Conservation (phyloP, 2,888 invertebrate species). For the Macroteleia sp. region DNA sequence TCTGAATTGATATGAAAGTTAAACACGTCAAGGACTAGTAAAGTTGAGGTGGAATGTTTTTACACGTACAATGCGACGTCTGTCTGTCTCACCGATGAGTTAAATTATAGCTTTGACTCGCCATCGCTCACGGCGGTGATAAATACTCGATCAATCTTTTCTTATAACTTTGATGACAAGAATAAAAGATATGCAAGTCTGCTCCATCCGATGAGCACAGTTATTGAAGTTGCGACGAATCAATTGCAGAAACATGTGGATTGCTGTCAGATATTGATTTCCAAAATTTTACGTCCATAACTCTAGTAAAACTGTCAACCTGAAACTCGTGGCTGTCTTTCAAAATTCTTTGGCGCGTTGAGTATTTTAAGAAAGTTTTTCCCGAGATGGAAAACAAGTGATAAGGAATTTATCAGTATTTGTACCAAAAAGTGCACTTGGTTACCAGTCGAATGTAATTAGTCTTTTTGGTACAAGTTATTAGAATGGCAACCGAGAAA, state of each 20-base stretch:
- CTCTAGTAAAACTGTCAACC: background rate
- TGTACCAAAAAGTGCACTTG: slow-evolving; percentile 25
- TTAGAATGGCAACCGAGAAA: slow-evolving; percentile 15
- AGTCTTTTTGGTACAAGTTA: slow-evolving; percentile 36
- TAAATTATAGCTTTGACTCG: slow-evolving; percentile 62
- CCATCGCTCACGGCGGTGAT: slow-evolving; percentile 66
- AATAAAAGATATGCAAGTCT: slow-evolving; percentile 9
- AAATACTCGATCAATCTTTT: slow-evolving; percentile 54
- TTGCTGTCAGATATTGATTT: slow-evolving; percentile 44
- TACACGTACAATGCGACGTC: slow-evolving; percentile 66
- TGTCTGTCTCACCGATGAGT: slow-evolving; percentile 61
- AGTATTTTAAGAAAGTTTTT: slow-evolving; percentile 6
- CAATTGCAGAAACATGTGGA: slow-evolving; percentile 60
- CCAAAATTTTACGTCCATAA: slow-evolving; percentile 1
- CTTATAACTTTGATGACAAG: slow-evolving; percentile 31
- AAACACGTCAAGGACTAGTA: slow-evolving; percentile 31
- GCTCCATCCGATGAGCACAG: slow-evolving; percentile 14
- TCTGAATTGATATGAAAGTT: background rate
- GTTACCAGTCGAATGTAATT: too few species aligned
- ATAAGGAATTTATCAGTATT: background rate
- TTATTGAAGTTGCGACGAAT: slow-evolving; percentile 32
- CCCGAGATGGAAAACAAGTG: background rate
- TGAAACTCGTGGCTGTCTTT: slow-evolving; percentile 36
- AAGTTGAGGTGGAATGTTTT: slow-evolving; percentile 62
- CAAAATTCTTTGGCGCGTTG: slow-evolving; percentile 11